Evolutionary conservation across 2,797 vertebrate species (phyloP), one percentile per base, ranked within the genome.

Genomic region (Nothura maculosa): DNA sequence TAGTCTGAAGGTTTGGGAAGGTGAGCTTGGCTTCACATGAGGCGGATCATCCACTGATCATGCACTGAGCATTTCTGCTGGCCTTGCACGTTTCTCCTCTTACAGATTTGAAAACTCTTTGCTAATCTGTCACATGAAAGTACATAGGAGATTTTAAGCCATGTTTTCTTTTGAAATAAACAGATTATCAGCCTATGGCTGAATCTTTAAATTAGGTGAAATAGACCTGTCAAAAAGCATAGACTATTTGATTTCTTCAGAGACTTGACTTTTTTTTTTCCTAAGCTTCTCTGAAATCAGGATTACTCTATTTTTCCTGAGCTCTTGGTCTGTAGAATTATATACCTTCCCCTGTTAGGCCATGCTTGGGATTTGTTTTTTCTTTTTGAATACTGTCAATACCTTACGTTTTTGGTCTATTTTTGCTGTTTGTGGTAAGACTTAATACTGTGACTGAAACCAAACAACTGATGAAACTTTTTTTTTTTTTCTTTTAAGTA

Each of bases 361-460:
- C 9, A 10, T 85, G 12, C 13, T 82, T 78, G 19, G 48, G 19
- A 91, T 78, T 72, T 75, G 43, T 50, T 81, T 15, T 81, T 30
- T 25, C n/a, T 1, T 22, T 77, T 63, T 18, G 70, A 70, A 63
- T 62, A 76, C 13, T 48, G 55, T 36, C 83, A 73, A 85, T 54
- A 79, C 14, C 55, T 89, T 3, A 36, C 20, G 4, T 40, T 60
- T 92, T 89, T 79, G 12, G 9, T 21, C 5, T 68, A 62, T 90
- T 87, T 81, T 48, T 48, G 47, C 47, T 81, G 28, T 20, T 79
- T 86, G 19, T 67, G 36, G n/a, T 64, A 8, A 92, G 45, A 38
- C 24, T 22, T 82, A 58, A 19, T 90, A 90, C 38, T 87, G 62
- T 93, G 91, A 19, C 68, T 92, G 75, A 90, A 91, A 61, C 28